Evolutionary conservation across 2,797 vertebrate genomes (phyloP), one percentile per base, ranked within the genome.

Genomic region (Poeciliopsis paucimaculata): DNA sequence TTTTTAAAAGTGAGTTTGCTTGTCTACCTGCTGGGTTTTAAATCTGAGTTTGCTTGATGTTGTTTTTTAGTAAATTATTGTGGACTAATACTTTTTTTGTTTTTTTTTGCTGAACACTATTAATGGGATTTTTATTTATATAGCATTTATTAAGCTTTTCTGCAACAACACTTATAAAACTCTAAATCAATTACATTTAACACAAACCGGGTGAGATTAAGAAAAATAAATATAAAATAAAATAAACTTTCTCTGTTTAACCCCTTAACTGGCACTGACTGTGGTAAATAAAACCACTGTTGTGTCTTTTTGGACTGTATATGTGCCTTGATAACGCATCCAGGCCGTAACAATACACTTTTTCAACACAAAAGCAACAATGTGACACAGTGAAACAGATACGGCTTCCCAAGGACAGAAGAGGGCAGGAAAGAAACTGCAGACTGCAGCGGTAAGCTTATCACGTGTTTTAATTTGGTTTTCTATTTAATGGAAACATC

Each of bases 341-440:
- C 51, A 26, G 26, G 39, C 49, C 87, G 86, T 82, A 93, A 92
- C 81, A 26, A 53, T 53, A 93, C 23, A 82, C 83, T 62, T 46
- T 8, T 60, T 39, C 76, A 4, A 81, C 77, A 88, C 87, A 87
- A 85, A 82, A 78, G 84, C 39, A 74, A 16, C 76, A 39, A 28
- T 5, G 8, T 77, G 82, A 84, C 84, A 71, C 76, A 3, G 18
- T 72, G 86, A 79, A 74, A 82, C 62, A 9, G 89, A 92, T 92
- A 78, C 16, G n/a, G 84, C 82, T 88, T 88, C 87, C 72, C 15
- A 4, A 47, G 66, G 34, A 78, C 80, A 80, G 86, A 84, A 74
- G 39, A 78, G 31, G 2, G 76, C 71, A 60, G n/a, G 28, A 18
- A 78, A 23, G 53, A 26, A 47, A 83, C 45, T 68, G 39, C 16